Evolutionary conservation across 2,888 invertebrate species (phyloP), one percentile per base, ranked within the genome.

Genomic region (Aspidiotus destructor): DNA sequence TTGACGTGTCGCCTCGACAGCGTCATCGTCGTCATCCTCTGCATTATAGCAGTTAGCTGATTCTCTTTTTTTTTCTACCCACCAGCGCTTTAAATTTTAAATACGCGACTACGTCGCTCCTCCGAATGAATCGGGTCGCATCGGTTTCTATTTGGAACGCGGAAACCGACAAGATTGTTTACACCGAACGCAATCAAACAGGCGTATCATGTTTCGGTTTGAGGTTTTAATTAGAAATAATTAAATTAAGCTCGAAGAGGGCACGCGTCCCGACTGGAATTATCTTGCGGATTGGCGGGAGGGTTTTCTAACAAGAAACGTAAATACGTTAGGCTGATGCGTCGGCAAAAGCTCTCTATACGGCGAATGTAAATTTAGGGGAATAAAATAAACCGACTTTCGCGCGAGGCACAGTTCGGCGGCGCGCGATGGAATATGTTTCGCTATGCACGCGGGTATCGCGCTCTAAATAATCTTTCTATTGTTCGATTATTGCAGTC

Each of bases 221-320:
- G 65, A 65, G 65, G 65, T 65, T 65, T 65, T 65, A 65, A 65
- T 65, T 65, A 65, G 65, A 55, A 57, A 65, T 65, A 65, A 65
- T 65, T 65, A 54, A 65, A 65, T 65, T 65, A 65, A 58, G 57
- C 57, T 57, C 41, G 44, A 57, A 41, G 41, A 57, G 42, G 16
- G 17, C 58, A 28, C 17, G 28, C 40, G 16, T 13, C 58, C 17
- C 17, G 40, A 58, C 28, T 17, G 28, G 28, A 54, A 54, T 8
- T 28, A 28, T 16, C 58, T 40, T 28, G 48, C 48, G 48, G 13
- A 13, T 40, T 28, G 52, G 11, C 11, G 52, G 13, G 11, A 52
- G 9, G n/a, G 55, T 9, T 54, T 9, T n/a, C n/a, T 57, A 65
- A 65, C 42, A 57, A 41, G 41, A 55, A 65, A 65, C 54, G 57